Evolutionary conservation across 2,113 vertebrate species (phyloP), one percentile per base, ranked within the genome.

Genomic region (Macrotus californicus): DNA sequence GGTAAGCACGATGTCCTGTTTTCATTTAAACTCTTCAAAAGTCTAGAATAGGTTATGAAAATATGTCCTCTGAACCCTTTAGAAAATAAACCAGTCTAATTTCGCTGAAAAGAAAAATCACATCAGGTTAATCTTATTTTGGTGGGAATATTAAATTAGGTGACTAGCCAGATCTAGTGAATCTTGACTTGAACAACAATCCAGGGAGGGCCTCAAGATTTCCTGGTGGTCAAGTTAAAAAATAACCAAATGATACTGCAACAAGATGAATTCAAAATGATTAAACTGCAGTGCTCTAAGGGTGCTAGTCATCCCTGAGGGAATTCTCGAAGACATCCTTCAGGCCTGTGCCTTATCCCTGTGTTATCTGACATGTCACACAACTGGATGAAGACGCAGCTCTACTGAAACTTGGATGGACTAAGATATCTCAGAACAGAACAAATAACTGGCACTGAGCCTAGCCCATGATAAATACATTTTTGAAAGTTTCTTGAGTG

Each of bases 81-180:
- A 89, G 64, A 92, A 86, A 89, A 93, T 19, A 89, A 92, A 31
- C 52, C 52, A 91, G 67, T 11, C 73, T 91, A 86, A 93, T 96
- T 94, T 93, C 76, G 22, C 61, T 92, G 81, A 50, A 31, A 36
- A 39, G 82, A 56, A 7, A 89, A 34, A 67, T 89, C 46, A 82
- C 15, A 48, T 89, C 29, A 66, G 21, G 76, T 92, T 73, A 70
- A 82, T 79, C 83, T 89, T 90, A 86, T 83, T 87, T 94, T 64
- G 43, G n/a, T 34, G 22, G n/a, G 26, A 87, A 67, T 87, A 52
- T 54, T 70, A 56, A 92, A 54, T 90, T 43, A 80, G 16, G 18
- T 48, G 24, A 84, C 26, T 18, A 64, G 84, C 92, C 11, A 22
- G 22, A 72, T 18, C n/a, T 4, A 72, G 48, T 11, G 26, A 91